Base-by-base conservation (phyloP, 2,888 invertebrate genomes). In the Agonum fuliginosum region DNA sequence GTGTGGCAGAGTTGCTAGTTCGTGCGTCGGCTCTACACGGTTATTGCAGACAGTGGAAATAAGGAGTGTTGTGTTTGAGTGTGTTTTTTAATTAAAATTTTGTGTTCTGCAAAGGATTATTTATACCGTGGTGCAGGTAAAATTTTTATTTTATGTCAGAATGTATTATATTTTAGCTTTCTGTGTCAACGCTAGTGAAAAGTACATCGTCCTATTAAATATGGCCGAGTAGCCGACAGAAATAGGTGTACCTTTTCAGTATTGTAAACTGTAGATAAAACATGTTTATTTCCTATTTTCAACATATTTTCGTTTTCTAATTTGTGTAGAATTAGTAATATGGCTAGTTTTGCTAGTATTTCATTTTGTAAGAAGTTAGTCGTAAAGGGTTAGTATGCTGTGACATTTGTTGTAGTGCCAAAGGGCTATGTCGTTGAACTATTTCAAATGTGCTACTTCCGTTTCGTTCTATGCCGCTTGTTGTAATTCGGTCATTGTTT, bases 21-120 rank as follows among this genome's bases (percentile, higher is more conserved):
- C 70, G 76, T 76, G 76, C 76, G 77, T 77, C 77, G 77, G 77
- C 46, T 76, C 48, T 27, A 75, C 67, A 76, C 54, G 70, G 77
- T 70, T 58, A 51, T 58, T 77, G 70, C 77, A 77, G 77, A 54
- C 34, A 70, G 51, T 67, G 51, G 70, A 75, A 58, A 43, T 54
- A 24, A 70, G 77, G 77, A 77, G 77, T 77, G 77, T 70, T 75
- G 67, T 75, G 37, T 77, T 77, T 77, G 54, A 58, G 75, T 69
- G 77, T 77, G 69, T 69, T 76, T 77, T 54, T 77, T 75, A 41
- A 48, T 17, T 58, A 70, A 70, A 77, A 58, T 77, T 69, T 77
- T 77, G 77, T 77, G 77, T 77, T 77, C 77, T 70, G 70, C 70
- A 69, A 77, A 70, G 77, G 77, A 77, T 77, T 77, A 77, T 70